A percentile compares a stretch with the other conserved stretches of the same genome.
Conservation (phyloP, 1,140 invertebrate genomes). For the Ganaspis sp. region DNA sequence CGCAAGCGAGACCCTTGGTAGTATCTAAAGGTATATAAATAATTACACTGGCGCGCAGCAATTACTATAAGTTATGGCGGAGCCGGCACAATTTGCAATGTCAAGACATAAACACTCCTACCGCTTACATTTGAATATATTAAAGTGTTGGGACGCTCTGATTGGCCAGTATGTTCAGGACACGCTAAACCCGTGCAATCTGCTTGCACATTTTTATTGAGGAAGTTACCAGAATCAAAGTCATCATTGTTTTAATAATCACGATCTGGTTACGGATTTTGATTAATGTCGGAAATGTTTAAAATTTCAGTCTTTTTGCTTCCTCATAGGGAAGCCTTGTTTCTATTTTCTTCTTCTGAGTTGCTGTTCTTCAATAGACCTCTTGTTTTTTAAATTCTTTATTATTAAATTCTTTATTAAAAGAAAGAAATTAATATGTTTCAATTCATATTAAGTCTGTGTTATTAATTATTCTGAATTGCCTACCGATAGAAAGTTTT, state of each 20-base stretch:
- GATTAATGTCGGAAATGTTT: slow-evolving; percentile 61
- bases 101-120: slow-evolving; percentile 78
- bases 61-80: slow-evolving; percentile 77
- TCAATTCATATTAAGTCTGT: no score
- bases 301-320: no score
- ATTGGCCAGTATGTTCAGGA: slow-evolving; percentile 64
- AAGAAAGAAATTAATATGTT: no score
- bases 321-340: no score
- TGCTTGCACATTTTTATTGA: slow-evolving; percentile 75
- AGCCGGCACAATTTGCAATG: slow-evolving; percentile 77
- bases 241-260: background rate
- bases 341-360: no score
- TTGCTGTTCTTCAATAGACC: no score
- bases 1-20: slow-evolving; percentile 55
- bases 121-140: slow-evolving; percentile 78
- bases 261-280: slow-evolving; percentile 76
- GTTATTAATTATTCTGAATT: no score
- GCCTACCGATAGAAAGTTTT: no score
- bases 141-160: slow-evolving; percentile 67
- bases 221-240: slow-evolving; percentile 47
- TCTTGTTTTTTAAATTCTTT: no score
- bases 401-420: no score
- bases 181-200: slow-evolving; percentile 70
- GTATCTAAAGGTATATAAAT: slow-evolving; percentile 75
- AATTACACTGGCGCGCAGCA: slow-evolving; percentile 75